These are phyloP conservation scores for Gymnocephalus cernua DNA, from an alignment of 2,113 vertebrate species.

Conservation along the genomic window DNA sequence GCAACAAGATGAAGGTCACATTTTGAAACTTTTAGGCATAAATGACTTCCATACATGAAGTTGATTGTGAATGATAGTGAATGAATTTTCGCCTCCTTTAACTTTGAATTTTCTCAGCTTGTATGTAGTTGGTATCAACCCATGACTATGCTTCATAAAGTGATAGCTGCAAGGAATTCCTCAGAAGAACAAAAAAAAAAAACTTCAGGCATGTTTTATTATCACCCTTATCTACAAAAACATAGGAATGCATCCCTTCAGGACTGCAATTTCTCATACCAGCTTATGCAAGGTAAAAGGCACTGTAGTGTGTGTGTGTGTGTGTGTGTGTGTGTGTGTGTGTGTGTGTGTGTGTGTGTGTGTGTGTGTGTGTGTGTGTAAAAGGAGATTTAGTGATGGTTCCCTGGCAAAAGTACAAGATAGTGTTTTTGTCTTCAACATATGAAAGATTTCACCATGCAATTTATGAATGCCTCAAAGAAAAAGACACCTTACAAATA, in stretches of 20 bases:
- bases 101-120: neutral
- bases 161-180: neutral
- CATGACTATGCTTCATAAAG: neutral
- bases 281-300: constrained; percentile 45
- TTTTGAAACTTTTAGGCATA: constrained; percentile 3
- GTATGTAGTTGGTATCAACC: neutral
- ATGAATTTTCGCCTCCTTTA: neutral
- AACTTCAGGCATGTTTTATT: constrained; percentile 15
- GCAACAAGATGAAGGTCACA: constrained; percentile 29
- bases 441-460: constrained; percentile 35
- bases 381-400: constrained; percentile 17
- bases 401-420: constrained; percentile 8
- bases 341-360: constrained; percentile 25
- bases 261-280: constrained; percentile 35
- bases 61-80: neutral
- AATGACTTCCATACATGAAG: constrained; percentile 15
- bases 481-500: constrained; percentile 18
- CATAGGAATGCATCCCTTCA: constrained; percentile 40
- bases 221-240: constrained; percentile 40
- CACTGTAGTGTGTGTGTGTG: constrained; percentile 23
- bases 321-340: constrained; percentile 19
- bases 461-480: constrained; percentile 17
- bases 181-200: neutral
- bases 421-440: constrained; percentile 22
- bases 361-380: constrained; percentile 19